A percentile compares a stretch with the other conserved stretches of the same genome.
These are phyloP conservation scores for Pterocles burchelli DNA, from an alignment of 2,113 vertebrate genomes.

Conservation along the genomic window DNA sequence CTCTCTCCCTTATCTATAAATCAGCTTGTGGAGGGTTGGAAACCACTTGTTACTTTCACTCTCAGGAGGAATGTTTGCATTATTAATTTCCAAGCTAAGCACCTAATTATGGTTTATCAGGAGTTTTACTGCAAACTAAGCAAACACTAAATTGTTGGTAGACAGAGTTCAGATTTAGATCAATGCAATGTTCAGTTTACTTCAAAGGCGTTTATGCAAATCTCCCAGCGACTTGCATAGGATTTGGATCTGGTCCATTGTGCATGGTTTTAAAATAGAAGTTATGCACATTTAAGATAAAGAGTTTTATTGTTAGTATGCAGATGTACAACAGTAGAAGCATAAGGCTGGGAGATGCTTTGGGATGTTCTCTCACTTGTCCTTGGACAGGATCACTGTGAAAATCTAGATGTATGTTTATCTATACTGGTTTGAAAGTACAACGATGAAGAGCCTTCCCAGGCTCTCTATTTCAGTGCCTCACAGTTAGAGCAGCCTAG, in stretches of 20 bases:
- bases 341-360: neutral
- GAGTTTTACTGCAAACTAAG: constrained; percentile 12
- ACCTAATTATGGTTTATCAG: constrained; percentile 15
- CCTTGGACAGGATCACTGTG: neutral
- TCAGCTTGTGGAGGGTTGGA: neutral
- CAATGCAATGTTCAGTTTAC: neutral
- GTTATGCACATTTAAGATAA: neutral
- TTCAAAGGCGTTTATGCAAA: neutral
- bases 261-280: neutral
- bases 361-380: neutral
- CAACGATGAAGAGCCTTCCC: neutral
- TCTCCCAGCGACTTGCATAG: neutral
- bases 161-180: neutral
- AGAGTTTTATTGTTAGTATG: neutral
- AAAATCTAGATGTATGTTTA: neutral
- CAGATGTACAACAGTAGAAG: neutral
- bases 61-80: neutral
- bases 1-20: neutral
- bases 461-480: neutral
- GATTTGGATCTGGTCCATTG: neutral
- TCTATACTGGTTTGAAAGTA: neutral
- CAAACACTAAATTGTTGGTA: constrained; percentile 1
- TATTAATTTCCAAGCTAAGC: neutral
- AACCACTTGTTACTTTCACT: neutral
- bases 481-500: neutral